Evolutionary conservation across 2,113 vertebrate genomes (phyloP).

Genomic region (Equus quagga): DNA sequence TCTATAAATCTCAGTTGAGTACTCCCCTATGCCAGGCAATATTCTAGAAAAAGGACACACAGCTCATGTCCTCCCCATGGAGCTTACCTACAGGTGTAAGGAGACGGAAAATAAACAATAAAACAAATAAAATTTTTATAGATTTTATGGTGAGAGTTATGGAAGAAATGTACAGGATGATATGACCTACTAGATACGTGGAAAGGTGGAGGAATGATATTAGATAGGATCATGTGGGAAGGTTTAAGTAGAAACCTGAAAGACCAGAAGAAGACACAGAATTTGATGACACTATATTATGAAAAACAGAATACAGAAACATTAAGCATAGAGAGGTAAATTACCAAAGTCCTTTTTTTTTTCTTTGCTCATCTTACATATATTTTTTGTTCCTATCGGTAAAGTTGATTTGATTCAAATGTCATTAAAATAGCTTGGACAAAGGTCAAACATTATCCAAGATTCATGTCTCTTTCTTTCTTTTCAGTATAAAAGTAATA

Average conservation of each 20-base stretch:
- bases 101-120: background rate
- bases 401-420: slow-evolving; percentile 27
- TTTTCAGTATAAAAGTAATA: background rate
- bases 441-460: background rate
- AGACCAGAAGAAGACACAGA: background rate
- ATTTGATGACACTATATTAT: background rate
- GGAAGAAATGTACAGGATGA: background rate
- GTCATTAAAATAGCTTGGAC: slow-evolving; percentile 48
- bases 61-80: background rate
- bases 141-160: background rate
- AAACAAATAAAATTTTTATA: background rate
- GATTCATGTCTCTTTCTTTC: background rate
- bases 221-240: background rate
- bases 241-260: background rate
- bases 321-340: background rate
- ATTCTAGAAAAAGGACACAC: background rate
- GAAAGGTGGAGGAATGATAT: background rate
- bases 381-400: background rate
- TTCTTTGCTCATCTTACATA: background rate
- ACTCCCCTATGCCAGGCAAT: background rate
- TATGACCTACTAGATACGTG: background rate
- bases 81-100: background rate
- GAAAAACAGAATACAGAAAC: background rate
- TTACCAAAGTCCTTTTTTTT: background rate
- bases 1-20: background rate